Evolutionary conservation across 1,140 invertebrate genomes (phyloP), one percentile per base, ranked within the genome.

Genomic region (Babylonia areolata): DNA sequence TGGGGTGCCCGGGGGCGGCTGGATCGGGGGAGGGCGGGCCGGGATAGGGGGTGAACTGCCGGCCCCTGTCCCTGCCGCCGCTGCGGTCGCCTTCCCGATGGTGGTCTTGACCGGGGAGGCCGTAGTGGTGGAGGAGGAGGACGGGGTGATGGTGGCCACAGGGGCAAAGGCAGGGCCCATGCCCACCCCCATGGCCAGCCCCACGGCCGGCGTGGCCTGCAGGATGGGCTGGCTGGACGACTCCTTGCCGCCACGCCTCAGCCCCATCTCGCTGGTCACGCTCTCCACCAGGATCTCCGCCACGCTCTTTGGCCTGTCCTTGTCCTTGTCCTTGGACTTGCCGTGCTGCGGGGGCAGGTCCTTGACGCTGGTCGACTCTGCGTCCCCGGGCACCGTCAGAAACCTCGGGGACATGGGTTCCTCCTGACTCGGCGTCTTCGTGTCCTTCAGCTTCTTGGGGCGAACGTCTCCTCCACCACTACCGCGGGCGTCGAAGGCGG

Each of bases 401-500:
- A 88, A 85, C 51, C 86, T 86, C 77, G 75, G 87, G 6, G 71
- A 78, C 20, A 87, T 77, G 1, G 87, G 84, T 20, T 90, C 89
- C 37, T 90, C 89, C 80, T 80, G 85, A 58, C 88, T 85, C 3
- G 87, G 80, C 6, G 87, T 85, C 46, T 85, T 89, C 58, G 83
- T 87, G 58, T 69, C 81, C 33, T 79, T 87, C 46, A 80, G 51
- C 71, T 58, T 86, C n/a, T 31, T 79, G 20, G 87, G 85, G 82
- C 83, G 87, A 5, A 81, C 84, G 84, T 88, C 86, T 69, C 58
- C 86, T n/a, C n/a, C n/a, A n/a, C n/a, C n/a, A n/a, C n/a, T n/a
- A n/a, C n/a, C 73, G 88, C 87, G 89, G n/a, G 78, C 31, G 31
- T 91, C 89, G 82, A 90, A 91, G 9, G 87, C 88, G 82, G 80